Percentiles rank a stretch among this genome's conserved stretches.
These are phyloP conservation scores for Hexactinellida sp. DNA, from an alignment of 37 sponge, comb jelly and placozoan genomes.

Conservation along the genomic window DNA sequence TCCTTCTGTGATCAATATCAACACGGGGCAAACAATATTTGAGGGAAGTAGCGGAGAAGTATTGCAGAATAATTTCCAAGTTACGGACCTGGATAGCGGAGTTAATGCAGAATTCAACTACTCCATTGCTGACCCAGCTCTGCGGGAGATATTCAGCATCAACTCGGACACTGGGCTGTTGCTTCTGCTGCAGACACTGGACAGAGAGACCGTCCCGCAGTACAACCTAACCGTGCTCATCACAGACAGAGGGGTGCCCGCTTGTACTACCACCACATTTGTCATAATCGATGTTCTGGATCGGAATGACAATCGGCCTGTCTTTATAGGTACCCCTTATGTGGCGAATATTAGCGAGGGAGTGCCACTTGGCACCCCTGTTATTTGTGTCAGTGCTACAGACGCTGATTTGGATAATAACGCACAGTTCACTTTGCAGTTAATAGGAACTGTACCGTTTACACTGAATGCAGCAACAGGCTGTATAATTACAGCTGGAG, in stretches of 20 bases:
- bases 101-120: conserved; percentile 49
- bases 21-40: neutral
- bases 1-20: conserved; percentile 27
- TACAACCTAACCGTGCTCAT: conserved; percentile 34
- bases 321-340: conserved; percentile 28
- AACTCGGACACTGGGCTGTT: conserved; percentile 43
- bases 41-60: conserved; percentile 12
- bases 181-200: conserved; percentile 23
- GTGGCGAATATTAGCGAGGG: conserved; percentile 27
- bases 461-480: conserved; percentile 32
- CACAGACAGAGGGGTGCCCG: conserved; percentile 34
- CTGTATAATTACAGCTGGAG: conserved; percentile 13
- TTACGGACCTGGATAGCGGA: conserved; percentile 38
- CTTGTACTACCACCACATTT: neutral
- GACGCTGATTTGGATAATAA: conserved; percentile 42
- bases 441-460: conserved; percentile 21
- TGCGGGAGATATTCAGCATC: conserved; percentile 35
- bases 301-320: conserved; percentile 47
- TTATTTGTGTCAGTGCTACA: conserved; percentile 34
- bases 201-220: conserved; percentile 30
- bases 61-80: conserved; percentile 21
- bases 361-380: conserved; percentile 18
- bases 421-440: neutral
- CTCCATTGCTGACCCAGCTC: conserved; percentile 44
- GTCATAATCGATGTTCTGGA: conserved; percentile 30